Percentiles rank a stretch among this genome's conserved stretches.
phyloP scores from a whole-genome alignment of 2,888 invertebrate species.

The Aspidapion aeneum region DNA sequence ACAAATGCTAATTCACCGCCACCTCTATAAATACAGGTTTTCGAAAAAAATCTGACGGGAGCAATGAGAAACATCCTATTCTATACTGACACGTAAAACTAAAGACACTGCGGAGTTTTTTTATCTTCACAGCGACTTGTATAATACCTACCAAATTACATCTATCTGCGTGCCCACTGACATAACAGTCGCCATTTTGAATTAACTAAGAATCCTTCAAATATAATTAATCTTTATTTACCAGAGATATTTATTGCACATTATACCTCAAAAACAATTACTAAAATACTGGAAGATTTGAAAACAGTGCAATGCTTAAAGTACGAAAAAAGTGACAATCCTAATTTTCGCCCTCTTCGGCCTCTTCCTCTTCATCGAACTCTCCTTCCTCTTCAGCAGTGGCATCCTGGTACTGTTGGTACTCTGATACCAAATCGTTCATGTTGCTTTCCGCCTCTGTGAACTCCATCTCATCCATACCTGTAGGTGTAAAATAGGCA shows the following conservation, averaged over 20 bases:
- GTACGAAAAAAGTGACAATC: neutral
- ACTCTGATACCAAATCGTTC: slow-evolving; percentile 89
- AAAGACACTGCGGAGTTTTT: too few relatives aligned
- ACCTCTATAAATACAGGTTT: too few relatives aligned
- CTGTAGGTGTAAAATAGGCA: too few relatives aligned
- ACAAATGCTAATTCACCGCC: too few relatives aligned
- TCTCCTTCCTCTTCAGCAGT: slow-evolving; percentile 80
- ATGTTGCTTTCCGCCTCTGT: slow-evolving; percentile 94
- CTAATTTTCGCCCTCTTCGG: slow-evolving; percentile 59
- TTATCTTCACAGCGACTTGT: too few relatives aligned
- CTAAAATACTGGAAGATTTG: slow-evolving; percentile 32
- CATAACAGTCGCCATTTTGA: too few relatives aligned
- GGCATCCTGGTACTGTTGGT: slow-evolving; percentile 92
- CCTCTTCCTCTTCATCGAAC: slow-evolving; percentile 74
- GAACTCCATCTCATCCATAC: slow-evolving; percentile 97
- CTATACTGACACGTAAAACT: too few relatives aligned
- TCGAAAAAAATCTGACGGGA: too few relatives aligned
- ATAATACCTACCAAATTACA: too few relatives aligned
- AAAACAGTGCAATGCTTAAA: slow-evolving; percentile 14
- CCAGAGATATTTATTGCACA: neutral
- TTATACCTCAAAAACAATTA: slow-evolving; percentile 16
- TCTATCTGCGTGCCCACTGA: too few relatives aligned
- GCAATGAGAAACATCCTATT: too few relatives aligned
- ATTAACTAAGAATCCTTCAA: too few relatives aligned
- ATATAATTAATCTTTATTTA: neutral